Base-by-base conservation (phyloP, 2,113 vertebrate species). In the Rousettus leschenaultii region DNA sequence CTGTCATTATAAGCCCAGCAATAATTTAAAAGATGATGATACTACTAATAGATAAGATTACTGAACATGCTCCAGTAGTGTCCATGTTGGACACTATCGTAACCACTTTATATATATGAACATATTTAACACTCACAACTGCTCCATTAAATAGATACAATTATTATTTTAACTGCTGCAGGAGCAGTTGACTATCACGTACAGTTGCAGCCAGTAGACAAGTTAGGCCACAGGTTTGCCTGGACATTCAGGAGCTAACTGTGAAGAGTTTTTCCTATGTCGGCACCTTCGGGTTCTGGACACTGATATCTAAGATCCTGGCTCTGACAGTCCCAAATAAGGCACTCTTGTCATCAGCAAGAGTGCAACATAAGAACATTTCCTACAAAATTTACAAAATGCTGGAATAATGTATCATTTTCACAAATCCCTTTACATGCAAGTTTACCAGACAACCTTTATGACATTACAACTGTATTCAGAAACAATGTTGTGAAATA, bases 371-470 rank as follows among this genome's bases (percentile, higher is more conserved):
- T n/a, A 51, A 79, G 38, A 75, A 94, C 8, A 48, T 71, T 53
- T 79, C 68, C 66, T 92, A 43, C 0, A 3, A 86, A 83, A 86
- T 95, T 85, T 77, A 80, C 26, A 83, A 92, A 75, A 73, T 85
- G 40, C 53, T 93, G 45, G 40, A 87, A 92, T 89, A 87, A 75
- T 89, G 48, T 78, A 28, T 89, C 59, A 16, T 61, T 95, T 91
- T 51, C 51, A 7, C 22, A 61, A 65, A 91, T 94, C 48, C 38
- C 65, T 95, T 74, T 51, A 96, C 80, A 90, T 86, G 73, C 40
- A 78, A 55, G 1, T 57, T 24, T 92, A 18, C 43, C 28, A 88
- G 75, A 61, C 57, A 95, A 51, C 38, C 2, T 78, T 84, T 82
- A 68, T 83, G 40, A 43, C 26, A 94, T 93, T 83, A 89, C 15